Conservation (phyloP, 1,140 invertebrate species). For the Teleopsis dalmanni region DNA sequence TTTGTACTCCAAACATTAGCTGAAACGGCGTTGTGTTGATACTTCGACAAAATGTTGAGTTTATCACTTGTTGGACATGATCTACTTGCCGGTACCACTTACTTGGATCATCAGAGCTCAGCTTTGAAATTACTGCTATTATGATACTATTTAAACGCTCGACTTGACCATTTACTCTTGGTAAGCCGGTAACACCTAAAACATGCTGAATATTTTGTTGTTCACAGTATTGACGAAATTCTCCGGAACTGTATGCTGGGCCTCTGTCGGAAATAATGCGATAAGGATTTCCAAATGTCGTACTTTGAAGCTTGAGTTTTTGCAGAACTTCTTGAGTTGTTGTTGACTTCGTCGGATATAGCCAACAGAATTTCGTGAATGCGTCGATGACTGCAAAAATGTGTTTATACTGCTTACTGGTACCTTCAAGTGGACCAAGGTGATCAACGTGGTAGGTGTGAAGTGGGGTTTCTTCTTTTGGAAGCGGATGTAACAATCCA, state of each 20-base stretch:
- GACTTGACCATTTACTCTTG: conserved; percentile 25
- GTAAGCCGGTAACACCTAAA: conserved; percentile 19
- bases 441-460: conserved; percentile 16
- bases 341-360: conserved; percentile 37
- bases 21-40: too few species aligned
- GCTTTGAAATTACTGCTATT: conserved; percentile 3
- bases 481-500: conserved; percentile 29
- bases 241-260: conserved; percentile 11
- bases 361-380: conserved; percentile 42
- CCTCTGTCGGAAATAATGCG: conserved; percentile 13
- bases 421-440: conserved; percentile 32
- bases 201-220: conserved; percentile 18
- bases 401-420: conserved; percentile 35
- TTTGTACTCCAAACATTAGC: too few species aligned
- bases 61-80: too few species aligned
- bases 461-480: conserved; percentile 26
- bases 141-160: conserved; percentile 18
- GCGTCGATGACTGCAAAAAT: conserved; percentile 39
- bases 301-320: conserved; percentile 23
- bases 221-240: conserved; percentile 15
- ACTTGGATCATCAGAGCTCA: not conserved
- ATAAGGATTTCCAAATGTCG: conserved; percentile 21
- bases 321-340: conserved; percentile 26
- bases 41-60: too few species aligned
- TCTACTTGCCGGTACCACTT: too few species aligned